Percentiles rank a stretch among this genome's conserved stretches.
Conservation (phyloP, 2,797 vertebrate species). For the Decapterus maruadsi region DNA sequence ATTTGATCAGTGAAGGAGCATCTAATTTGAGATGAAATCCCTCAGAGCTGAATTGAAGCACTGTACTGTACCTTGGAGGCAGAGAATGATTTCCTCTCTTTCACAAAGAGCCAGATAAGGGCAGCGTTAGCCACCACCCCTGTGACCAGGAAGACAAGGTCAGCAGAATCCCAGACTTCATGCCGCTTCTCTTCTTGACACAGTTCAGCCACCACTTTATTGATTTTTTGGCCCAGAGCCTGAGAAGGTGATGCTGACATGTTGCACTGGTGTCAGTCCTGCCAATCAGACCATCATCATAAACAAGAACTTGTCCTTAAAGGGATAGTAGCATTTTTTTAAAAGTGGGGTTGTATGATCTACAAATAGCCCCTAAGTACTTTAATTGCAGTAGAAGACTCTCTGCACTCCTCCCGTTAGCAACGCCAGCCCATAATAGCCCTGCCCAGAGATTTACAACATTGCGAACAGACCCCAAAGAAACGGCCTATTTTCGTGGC, state of each 20-base stretch:
- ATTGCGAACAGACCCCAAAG: too few species aligned
- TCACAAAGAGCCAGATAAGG: slow-evolving; percentile 55
- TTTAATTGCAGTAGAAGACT: too few species aligned
- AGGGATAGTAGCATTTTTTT: too few species aligned
- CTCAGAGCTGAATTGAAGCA: neutral
- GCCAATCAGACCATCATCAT: neutral
- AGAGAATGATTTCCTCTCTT: slow-evolving; percentile 43
- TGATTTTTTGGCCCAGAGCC: neutral
- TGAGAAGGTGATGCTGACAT: neutral
- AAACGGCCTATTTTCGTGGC: too few species aligned
- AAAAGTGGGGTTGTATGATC: too few species aligned
- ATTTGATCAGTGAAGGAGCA: too few species aligned
- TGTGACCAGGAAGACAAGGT: slow-evolving; percentile 14
- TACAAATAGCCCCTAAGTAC: too few species aligned
- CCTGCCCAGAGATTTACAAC: too few species aligned
- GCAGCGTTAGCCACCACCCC: slow-evolving; percentile 48
- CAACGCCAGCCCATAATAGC: too few species aligned
- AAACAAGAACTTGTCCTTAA: too few species aligned
- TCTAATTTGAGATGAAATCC: too few species aligned
- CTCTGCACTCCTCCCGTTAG: too few species aligned
- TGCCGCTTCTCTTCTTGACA: accelerated
- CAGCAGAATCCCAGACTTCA: accelerated
- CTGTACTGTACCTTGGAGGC: slow-evolving; percentile 31
- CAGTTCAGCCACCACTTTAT: accelerated
- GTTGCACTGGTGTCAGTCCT: slow-evolving; percentile 8